These are phyloP conservation scores for Equus przewalskii DNA, from an alignment of 2,113 vertebrate genomes.

Conservation along the genomic window DNA sequence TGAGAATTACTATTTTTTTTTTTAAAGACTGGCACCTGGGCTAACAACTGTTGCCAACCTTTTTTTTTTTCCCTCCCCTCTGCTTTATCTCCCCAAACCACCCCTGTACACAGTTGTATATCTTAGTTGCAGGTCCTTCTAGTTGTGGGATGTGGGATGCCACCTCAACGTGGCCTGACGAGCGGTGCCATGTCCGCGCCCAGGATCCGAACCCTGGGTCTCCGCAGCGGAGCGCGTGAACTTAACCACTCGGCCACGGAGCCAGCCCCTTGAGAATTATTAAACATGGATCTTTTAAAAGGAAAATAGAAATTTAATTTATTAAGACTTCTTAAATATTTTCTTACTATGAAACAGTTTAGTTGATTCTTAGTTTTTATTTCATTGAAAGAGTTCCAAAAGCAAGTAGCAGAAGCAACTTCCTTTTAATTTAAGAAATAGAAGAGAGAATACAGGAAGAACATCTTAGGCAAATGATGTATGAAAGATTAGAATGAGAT, in stretches of 20 bases:
- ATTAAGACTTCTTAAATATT: slow-evolving; percentile 1
- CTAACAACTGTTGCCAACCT: no score
- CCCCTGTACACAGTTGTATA: no score
- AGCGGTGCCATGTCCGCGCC: no score
- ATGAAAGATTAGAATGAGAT: not conserved
- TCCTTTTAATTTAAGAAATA: slow-evolving; percentile 39
- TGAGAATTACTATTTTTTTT: not conserved
- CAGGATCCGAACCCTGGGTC: no score
- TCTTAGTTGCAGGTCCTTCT: no score
- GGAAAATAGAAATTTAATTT: slow-evolving; percentile 24
- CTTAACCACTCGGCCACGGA: no score
- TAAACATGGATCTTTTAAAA: slow-evolving; percentile 7
- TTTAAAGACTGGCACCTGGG: no score
- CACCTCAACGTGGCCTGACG: no score
- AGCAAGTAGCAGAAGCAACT: slow-evolving; percentile 2
- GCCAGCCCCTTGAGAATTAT: not conserved
- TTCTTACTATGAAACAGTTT: slow-evolving; percentile 54
- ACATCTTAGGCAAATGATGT: not conserved
- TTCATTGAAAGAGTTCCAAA: slow-evolving; percentile 44
- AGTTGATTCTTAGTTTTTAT: slow-evolving; percentile 46
- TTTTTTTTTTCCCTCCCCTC: no score
- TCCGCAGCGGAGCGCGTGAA: no score
- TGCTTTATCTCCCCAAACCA: no score
- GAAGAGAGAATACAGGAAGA: not conserved
- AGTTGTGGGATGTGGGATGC: no score